A percentile compares a stretch with the other conserved stretches of the same genome.
Evolutionary conservation across 2,113 vertebrate genomes (phyloP).

Genomic region (Pangasianodon gigas): DNA sequence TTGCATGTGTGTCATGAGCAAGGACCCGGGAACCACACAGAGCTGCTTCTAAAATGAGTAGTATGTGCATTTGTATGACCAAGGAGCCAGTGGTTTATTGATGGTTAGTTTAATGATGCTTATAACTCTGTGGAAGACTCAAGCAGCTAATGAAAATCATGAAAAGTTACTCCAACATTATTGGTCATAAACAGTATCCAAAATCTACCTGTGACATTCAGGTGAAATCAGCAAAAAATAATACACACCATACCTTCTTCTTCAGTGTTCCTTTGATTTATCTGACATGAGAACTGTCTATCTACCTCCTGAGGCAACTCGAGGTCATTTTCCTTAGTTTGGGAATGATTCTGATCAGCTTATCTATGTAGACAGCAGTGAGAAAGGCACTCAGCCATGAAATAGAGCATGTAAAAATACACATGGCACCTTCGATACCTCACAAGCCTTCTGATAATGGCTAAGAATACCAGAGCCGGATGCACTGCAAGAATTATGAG

Average conservation of each 20-base stretch:
- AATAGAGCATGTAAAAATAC: slow-evolving; percentile 66
- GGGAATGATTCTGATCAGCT: slow-evolving; percentile 65
- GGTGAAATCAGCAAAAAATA: slow-evolving; percentile 40
- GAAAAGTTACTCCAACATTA: background rate
- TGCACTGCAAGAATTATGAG: slow-evolving; percentile 19
- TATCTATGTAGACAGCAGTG: slow-evolving; percentile 61
- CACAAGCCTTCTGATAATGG: slow-evolving; percentile 61
- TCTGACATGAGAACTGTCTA: slow-evolving; percentile 51
- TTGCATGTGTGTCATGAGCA: slow-evolving; percentile 14
- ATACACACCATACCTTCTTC: slow-evolving; percentile 37
- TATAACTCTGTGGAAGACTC: background rate
- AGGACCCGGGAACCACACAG: slow-evolving; percentile 19
- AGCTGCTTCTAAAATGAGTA: slow-evolving; percentile 22
- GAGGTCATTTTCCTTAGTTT: slow-evolving; percentile 63
- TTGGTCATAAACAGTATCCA: slow-evolving; percentile 17
- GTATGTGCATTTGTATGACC: background rate
- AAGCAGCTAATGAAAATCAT: slow-evolving; percentile 1
- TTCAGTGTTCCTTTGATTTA: slow-evolving; percentile 50
- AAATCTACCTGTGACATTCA: slow-evolving; percentile 8
- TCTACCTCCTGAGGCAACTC: slow-evolving; percentile 54
- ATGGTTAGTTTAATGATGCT: slow-evolving; percentile 16
- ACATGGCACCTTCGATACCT: slow-evolving; percentile 59
- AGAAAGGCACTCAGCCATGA: slow-evolving; percentile 62
- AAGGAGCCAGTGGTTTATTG: slow-evolving; percentile 22
- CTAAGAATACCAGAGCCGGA: slow-evolving; percentile 54